Base-by-base conservation (phyloP, 35 echinoderm and acorn worm genomes). In the Lytechinus variegatus region DNA sequence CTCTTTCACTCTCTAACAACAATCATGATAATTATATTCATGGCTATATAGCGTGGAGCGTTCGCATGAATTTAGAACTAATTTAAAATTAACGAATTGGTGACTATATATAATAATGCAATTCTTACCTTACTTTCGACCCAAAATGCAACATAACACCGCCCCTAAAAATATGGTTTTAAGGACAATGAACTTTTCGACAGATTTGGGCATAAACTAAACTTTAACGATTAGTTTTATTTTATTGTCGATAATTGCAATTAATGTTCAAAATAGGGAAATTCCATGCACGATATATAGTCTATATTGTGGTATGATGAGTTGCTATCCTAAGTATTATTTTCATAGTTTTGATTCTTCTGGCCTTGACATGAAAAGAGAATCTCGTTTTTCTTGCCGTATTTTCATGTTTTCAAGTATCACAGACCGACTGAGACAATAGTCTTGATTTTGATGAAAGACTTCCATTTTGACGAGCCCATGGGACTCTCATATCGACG, bases 361-460 rank as follows among this genome's bases (percentile, higher is more conserved):
- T 79, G 66, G 66, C 66, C 66, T 79, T 79, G 66, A 79, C 66
- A 58, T 58, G 56, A 58, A 58, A 11, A 79, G 19, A 79, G 66
- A 24, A 79, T 7, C 14, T 79, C 66, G 66, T 79, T 79, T 44
- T 79, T 79, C 16, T 16, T 79, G 16, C 66, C 1, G 66, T 79
- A 24, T 79, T 79, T 79, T 79, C 66, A 79, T 79, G 66, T 79
- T 79, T 79, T 79, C 66, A 79, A 79, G 12, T 79, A 79, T 79
- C 66, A 79, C 66, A 79, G 66, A 79, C 66, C n/a, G 66, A 79
- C 66, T 79, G 66, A 79, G 66, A 79, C 66, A 79, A 79, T 57
- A 56, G 53, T 93, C 92, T 93, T 27, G 92, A 93, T 54, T 93
- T 93, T 93, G 92, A 93, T 93, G 54, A 54, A 93, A 57, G 27